Evolutionary conservation across 2,113 vertebrate genomes (phyloP).

Genomic region (Alligator sinensis): DNA sequence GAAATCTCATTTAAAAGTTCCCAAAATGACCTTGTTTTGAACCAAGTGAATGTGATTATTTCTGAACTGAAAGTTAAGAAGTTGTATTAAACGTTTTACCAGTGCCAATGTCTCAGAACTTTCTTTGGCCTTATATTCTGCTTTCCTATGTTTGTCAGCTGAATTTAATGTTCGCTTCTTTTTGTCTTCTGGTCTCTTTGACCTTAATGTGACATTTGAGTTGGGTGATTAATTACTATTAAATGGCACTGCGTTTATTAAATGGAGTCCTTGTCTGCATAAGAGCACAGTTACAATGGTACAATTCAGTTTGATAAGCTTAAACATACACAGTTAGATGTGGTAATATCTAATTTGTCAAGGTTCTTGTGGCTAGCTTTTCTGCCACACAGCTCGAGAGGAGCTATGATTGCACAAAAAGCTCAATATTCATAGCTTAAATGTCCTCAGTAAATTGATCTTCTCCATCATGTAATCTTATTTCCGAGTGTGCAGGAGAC

Average conservation of each 20-base stretch:
- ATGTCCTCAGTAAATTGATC: slow-evolving; percentile 77
- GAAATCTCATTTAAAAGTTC: slow-evolving; percentile 65
- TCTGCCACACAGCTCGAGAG: slow-evolving; percentile 75
- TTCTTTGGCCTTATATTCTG: slow-evolving; percentile 65
- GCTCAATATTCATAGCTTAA: slow-evolving; percentile 76
- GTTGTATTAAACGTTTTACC: slow-evolving; percentile 72
- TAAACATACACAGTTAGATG: slow-evolving; percentile 85
- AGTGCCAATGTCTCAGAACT: slow-evolving; percentile 70
- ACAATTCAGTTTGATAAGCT: slow-evolving; percentile 85
- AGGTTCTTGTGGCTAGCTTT: slow-evolving; percentile 76
- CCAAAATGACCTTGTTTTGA: slow-evolving; percentile 71
- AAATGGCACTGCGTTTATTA: slow-evolving; percentile 81
- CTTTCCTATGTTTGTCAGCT: slow-evolving; percentile 76
- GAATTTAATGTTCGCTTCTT: slow-evolving; percentile 76
- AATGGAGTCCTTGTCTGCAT: slow-evolving; percentile 78
- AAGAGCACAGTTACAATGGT: slow-evolving; percentile 78
- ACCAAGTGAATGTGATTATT: slow-evolving; percentile 68
- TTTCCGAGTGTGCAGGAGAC: slow-evolving; percentile 82
- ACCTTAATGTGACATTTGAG: slow-evolving; percentile 84
- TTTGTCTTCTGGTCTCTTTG: slow-evolving; percentile 80
- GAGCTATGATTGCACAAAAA: slow-evolving; percentile 73
- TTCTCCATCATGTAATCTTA: slow-evolving; percentile 80
- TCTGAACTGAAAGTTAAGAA: slow-evolving; percentile 70
- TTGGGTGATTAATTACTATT: slow-evolving; percentile 82
- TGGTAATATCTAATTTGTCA: slow-evolving; percentile 86